Evolutionary conservation across 2,113 vertebrate genomes (phyloP), one percentile per base, ranked within the genome.

Genomic region (Puntigrus tetrazona): DNA sequence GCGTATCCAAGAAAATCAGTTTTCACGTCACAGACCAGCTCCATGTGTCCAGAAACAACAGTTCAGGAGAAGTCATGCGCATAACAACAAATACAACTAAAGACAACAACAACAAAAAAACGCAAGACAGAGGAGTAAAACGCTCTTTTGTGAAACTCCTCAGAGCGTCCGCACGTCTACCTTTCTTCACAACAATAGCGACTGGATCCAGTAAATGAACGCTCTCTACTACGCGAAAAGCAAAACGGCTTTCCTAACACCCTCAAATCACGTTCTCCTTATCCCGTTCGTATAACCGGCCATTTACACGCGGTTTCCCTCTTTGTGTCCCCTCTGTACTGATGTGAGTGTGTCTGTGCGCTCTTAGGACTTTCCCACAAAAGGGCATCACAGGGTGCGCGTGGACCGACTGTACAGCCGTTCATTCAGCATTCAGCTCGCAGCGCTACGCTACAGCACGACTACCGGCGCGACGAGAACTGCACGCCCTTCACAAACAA

Each of bases 341-440:
- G 79, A 85, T 47, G 90, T 91, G 91, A 93, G 91, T 86, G 91
- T 91, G 92, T 84, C 90, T 90, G 89, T 93, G 93, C 92, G 90
- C 91, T 91, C 82, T 87, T 89, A 90, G 92, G 92, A 92, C 87
- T 91, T 88, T 91, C 87, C 91, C 88, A 91, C 91, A 91, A 93
- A 92, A 92, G 94, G 91, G 92, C 91, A 93, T 94, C 92, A n/a
- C 52, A 57, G 18, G 91, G 20, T 1, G 38, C 61, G 38, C 78
- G 43, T 47, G 38, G 78, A 67, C 18, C 22, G 78, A 81, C 61
- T 81, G 41, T 27, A 69, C 31, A 52, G 80, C 41, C 65, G n/a
- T 82, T 57, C 18, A 61, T 65, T 79, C 38, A 61, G 22, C 22
- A 78, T 43, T 79, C 55, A 67, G 38, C 18, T 80, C 59, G 47